A percentile compares a stretch with the other conserved stretches of the same genome.
Conservation (phyloP, 2,113 vertebrate genomes). For the Scophthalmus maximus region DNA sequence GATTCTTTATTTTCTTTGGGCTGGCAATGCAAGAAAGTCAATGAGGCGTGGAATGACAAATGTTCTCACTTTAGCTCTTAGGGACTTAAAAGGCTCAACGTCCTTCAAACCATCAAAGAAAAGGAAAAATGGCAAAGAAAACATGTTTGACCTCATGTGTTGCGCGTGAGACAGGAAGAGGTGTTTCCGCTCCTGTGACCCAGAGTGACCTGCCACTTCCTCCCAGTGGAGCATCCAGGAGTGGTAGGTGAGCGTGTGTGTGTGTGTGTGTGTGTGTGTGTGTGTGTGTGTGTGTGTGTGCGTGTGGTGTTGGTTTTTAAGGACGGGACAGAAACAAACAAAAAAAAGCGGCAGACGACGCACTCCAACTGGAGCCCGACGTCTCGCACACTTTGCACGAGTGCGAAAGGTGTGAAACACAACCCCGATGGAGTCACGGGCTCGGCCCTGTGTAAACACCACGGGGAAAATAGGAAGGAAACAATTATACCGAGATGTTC, state of each 20-base stretch:
- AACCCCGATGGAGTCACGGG: constrained; percentile 40
- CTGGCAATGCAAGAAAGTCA: constrained; percentile 59
- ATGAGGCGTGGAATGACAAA: constrained; percentile 76
- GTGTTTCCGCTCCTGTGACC: constrained; percentile 73
- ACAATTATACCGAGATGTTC: constrained; percentile 44
- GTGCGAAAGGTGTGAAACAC: constrained; percentile 61
- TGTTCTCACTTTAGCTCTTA: constrained; percentile 72
- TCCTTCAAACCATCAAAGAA: constrained; percentile 63
- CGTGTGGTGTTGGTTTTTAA: constrained; percentile 3
- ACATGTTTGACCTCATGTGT: constrained; percentile 70
- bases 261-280: too few relatives aligned
- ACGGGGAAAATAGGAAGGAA: constrained; percentile 63
- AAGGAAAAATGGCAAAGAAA: constrained; percentile 68
- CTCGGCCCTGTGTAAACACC: constrained; percentile 47
- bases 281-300: too few relatives aligned
- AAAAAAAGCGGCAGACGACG: constrained; percentile 21
- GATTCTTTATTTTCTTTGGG: constrained; percentile 69
- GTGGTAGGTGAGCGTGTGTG: constrained; percentile 31
- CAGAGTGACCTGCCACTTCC: constrained; percentile 63
- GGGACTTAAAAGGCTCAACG: constrained; percentile 65
- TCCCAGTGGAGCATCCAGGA: constrained; percentile 58
- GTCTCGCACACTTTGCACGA: constrained; percentile 25
- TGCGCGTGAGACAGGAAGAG: constrained; percentile 70
- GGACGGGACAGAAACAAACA: constrained; percentile 20
- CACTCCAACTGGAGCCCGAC: constrained; percentile 23